These are phyloP conservation scores for Bradysia coprophila DNA, from an alignment of 1,140 invertebrate species.

Conservation along the genomic window DNA sequence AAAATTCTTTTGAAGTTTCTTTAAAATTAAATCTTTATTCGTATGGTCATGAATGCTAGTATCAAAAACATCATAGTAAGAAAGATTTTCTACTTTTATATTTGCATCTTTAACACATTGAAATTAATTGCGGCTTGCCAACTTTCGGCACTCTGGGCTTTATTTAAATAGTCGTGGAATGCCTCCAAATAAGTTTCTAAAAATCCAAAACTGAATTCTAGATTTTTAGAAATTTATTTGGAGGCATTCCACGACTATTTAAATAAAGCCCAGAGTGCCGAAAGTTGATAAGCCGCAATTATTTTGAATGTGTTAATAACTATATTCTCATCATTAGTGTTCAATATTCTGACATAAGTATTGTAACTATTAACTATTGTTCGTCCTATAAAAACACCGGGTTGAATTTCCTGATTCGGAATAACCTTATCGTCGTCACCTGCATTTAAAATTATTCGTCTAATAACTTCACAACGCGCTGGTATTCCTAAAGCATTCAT, in stretches of 20 bases:
- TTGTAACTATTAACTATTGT: background rate
- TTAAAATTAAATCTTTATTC: background rate
- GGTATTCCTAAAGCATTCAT: background rate
- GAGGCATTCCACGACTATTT: too few species aligned
- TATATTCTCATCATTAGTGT: constrained; percentile 1
- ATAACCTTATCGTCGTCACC: background rate
- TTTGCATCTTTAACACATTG: background rate
- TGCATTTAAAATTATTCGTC: background rate
- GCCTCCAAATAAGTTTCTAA: too few species aligned
- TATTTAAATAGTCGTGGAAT: too few species aligned
- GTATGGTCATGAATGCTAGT: background rate
- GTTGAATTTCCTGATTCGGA: background rate
- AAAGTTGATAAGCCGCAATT: too few species aligned
- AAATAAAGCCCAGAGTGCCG: too few species aligned
- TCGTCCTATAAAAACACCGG: background rate
- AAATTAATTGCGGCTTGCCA: too few species aligned
- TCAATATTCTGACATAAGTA: constrained; percentile 2
- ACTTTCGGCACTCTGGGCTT: too few species aligned
- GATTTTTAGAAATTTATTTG: too few species aligned
- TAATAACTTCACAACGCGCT: constrained; percentile 2
- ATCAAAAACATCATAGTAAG: background rate
- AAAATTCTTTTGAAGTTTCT: background rate
- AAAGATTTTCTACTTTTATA: background rate
- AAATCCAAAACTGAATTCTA: too few species aligned
- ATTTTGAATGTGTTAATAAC: too few species aligned